Percentiles rank a stretch among this genome's conserved stretches.
These are phyloP conservation scores for Opisthograptis luteolata DNA, from an alignment of 2,888 invertebrate genomes.

Conservation along the genomic window DNA sequence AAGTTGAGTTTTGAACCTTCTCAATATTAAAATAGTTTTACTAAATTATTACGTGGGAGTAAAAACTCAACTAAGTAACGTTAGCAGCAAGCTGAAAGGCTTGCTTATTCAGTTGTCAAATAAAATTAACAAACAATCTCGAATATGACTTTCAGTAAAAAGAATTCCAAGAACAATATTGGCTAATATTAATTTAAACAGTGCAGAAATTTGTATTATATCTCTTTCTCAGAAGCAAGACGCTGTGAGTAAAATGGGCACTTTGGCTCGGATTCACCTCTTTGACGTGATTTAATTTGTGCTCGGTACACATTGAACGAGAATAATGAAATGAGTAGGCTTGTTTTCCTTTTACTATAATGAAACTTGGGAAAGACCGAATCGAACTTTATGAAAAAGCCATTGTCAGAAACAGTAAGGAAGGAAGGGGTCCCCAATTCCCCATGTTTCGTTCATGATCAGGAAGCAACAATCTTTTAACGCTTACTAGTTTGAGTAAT, in stretches of 20 bases:
- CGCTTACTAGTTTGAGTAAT: too few relatives aligned
- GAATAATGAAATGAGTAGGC: constrained; percentile 5
- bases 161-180: constrained; percentile 35
- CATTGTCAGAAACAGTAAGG: too few relatives aligned
- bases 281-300: constrained; percentile 40
- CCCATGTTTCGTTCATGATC: too few relatives aligned
- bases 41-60: too few relatives aligned
- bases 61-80: too few relatives aligned
- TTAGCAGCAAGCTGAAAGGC: neutral
- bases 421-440: too few relatives aligned
- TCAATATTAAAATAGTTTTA: too few relatives aligned
- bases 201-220: constrained; percentile 35
- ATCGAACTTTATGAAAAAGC: neutral
- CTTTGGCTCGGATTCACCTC: constrained; percentile 32
- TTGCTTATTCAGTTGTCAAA: neutral
- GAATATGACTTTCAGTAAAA: constrained; percentile 12
- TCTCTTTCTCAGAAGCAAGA: constrained; percentile 34
- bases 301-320: constrained; percentile 12
- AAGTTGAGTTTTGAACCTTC: too few relatives aligned
- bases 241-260: constrained; percentile 29
- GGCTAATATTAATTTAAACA: constrained; percentile 37
- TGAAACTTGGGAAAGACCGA: neutral
- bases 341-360: neutral
- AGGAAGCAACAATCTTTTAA: too few relatives aligned
- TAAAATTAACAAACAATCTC: constrained; percentile 20